Base-by-base conservation (phyloP, 2,888 invertebrate species). In the Thereva unica region DNA sequence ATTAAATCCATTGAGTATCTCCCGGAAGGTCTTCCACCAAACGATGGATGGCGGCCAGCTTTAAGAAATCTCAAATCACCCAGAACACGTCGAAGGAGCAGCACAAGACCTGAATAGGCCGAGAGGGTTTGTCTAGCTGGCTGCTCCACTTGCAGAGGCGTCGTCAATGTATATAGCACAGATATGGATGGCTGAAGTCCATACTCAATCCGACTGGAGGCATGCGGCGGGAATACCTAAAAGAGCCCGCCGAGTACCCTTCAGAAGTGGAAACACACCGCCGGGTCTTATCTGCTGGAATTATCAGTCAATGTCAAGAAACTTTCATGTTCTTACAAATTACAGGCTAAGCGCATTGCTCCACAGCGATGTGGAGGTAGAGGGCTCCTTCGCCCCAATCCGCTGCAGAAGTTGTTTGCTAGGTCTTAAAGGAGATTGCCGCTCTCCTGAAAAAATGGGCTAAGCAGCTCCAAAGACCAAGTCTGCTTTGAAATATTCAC, bases 1-100 rank as follows among this genome's bases (percentile, higher is more conserved):
- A 55, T 55, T 55, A 55, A 55, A 55, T 55, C 55, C 55, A 41
- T 23, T 23, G 55, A 7, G 34, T n/a, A 53, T 53, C 53, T 53
- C n/a, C 9, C 34, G 37, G 53, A 35, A 35, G 34, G 53, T 37
- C 38, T 38, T 34, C 23, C 23, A 23, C 23, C 23, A 23, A 23
- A 23, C 23, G 23, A 23, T 23, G 23, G 23, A 23, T 23, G 23
- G 23, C 23, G 23, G 23, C 23, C 23, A 23, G 23, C 23, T 23
- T 23, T 23, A 23, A 23, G 23, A 23, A 23, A 23, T 23, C 23
- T 23, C 23, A 23, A 23, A 23, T 23, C 23, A 23, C 23, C 23
- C 23, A 55, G 23, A 41, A 41, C 41, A 41, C 40, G 35, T 41
- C 6, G 41, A 49, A 49, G 23, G 23, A 12, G 41, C 8, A 12